Conservation (phyloP, 1,140 invertebrate species). For the Lepidostoma basale region DNA sequence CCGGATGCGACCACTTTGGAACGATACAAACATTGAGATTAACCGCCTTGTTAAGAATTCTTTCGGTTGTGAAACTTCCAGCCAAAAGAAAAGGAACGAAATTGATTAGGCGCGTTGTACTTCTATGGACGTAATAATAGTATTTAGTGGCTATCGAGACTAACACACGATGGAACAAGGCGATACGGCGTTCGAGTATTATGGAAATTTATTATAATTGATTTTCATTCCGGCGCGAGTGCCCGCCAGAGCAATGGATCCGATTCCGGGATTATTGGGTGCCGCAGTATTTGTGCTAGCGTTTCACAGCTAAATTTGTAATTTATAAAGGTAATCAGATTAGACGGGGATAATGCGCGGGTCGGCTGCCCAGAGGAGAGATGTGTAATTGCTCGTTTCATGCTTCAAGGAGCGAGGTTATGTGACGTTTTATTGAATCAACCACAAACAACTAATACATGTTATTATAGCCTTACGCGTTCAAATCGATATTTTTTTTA, state of each 20-base stretch:
- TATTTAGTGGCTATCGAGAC: slow-evolving; percentile 8
- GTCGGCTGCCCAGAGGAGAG: no score
- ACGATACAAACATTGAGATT: slow-evolving; percentile 44
- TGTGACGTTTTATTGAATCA: no score
- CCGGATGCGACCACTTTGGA: slow-evolving; percentile 42
- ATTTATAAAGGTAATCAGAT: slow-evolving; percentile 3
- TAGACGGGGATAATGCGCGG: no score
- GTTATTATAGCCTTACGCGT: no score
- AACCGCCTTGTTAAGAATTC: slow-evolving; percentile 41
- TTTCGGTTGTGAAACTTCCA: slow-evolving; percentile 38
- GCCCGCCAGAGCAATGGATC: background rate
- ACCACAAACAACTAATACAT: no score
- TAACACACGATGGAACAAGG: slow-evolving; percentile 19
- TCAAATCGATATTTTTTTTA: no score
- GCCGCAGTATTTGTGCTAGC: background rate
- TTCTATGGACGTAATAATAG: slow-evolving; percentile 26
- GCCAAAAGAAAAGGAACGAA: slow-evolving; percentile 13
- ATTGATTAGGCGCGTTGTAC: slow-evolving; percentile 33
- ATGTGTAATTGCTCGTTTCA: no score
- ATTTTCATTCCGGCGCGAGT: background rate
- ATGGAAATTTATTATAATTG: slow-evolving; percentile 43
- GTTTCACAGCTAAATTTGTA: slow-evolving; percentile 16
- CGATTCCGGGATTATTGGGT: background rate
- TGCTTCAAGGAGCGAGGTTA: no score
- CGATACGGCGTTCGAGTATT: slow-evolving; percentile 23